Conservation (phyloP, 2,888 invertebrate genomes). For the Teleogryllus oceanicus region DNA sequence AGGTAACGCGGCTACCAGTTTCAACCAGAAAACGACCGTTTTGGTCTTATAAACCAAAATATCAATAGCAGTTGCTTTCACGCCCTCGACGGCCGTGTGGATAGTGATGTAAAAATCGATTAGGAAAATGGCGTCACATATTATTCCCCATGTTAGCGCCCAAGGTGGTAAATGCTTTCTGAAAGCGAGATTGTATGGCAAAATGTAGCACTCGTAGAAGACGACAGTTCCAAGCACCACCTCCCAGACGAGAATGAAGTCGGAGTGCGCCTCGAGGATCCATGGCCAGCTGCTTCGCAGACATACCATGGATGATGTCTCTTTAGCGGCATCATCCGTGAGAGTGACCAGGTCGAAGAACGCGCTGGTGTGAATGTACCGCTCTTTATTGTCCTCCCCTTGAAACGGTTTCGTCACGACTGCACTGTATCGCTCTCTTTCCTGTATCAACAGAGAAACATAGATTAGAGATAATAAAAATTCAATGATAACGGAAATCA, state of each 20-base stretch:
- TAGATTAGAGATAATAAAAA: too few species aligned
- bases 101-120: background rate
- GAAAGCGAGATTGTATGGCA: background rate
- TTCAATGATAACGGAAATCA: too few species aligned
- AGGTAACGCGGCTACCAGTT: too few species aligned
- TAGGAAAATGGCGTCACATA: background rate
- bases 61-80: background rate
- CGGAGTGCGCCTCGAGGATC: background rate
- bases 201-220: background rate
- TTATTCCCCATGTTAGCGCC: background rate
- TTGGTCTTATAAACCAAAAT: too few species aligned
- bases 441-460: too few species aligned
- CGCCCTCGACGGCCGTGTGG: background rate
- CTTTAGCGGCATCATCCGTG: background rate
- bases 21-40: too few species aligned
- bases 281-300: background rate
- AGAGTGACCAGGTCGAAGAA: background rate
- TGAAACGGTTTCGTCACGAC: too few species aligned
- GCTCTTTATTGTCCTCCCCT: too few species aligned
- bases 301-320: background rate
- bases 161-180: background rate
- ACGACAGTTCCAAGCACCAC: background rate
- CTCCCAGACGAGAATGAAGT: constrained; percentile 19
- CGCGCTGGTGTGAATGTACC: too few species aligned
- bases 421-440: too few species aligned